These are phyloP conservation scores for Yasuhikotakia modesta DNA, from an alignment of 2,797 vertebrate genomes.

Conservation along the genomic window DNA sequence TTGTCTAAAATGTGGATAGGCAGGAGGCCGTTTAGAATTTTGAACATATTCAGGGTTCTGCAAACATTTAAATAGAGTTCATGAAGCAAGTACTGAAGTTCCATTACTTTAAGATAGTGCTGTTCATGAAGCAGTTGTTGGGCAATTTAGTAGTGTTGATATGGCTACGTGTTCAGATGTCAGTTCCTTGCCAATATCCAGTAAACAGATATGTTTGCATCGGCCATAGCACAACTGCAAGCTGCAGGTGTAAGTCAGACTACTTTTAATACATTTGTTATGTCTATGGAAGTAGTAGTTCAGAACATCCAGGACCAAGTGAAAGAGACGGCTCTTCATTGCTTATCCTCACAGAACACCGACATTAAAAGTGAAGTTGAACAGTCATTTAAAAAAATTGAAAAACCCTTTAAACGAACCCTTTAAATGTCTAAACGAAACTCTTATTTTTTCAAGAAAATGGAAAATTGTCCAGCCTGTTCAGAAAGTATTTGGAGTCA, in stretches of 20 bases:
- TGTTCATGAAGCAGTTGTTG: background rate
- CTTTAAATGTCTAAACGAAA: too few species aligned
- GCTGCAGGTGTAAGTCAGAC: background rate
- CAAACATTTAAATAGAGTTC: slow-evolving; percentile 25
- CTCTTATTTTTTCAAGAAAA: too few species aligned
- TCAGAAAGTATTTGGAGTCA: too few species aligned
- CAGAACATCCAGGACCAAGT: background rate
- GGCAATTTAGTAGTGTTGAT: background rate
- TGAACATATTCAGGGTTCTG: slow-evolving; percentile 36
- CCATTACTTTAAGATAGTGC: background rate
- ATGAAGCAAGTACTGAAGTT: slow-evolving; percentile 2
- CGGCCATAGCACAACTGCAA: background rate
- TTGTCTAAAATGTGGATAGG: slow-evolving; percentile 23
- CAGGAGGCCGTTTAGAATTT: slow-evolving; percentile 25
- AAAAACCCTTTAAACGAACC: too few species aligned
- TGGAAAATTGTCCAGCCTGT: too few species aligned
- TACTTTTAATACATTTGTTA: background rate
- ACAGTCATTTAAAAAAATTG: too few species aligned
- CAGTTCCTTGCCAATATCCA: background rate
- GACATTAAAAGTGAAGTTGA: background rate
- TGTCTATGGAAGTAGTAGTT: background rate
- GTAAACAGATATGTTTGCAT: background rate
- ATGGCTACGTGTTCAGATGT: background rate
- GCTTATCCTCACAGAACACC: background rate
- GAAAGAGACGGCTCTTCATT: background rate